These are phyloP conservation scores for Enteromius argenteus DNA, from an alignment of 2,797 vertebrate genomes.

Conservation along the genomic window DNA sequence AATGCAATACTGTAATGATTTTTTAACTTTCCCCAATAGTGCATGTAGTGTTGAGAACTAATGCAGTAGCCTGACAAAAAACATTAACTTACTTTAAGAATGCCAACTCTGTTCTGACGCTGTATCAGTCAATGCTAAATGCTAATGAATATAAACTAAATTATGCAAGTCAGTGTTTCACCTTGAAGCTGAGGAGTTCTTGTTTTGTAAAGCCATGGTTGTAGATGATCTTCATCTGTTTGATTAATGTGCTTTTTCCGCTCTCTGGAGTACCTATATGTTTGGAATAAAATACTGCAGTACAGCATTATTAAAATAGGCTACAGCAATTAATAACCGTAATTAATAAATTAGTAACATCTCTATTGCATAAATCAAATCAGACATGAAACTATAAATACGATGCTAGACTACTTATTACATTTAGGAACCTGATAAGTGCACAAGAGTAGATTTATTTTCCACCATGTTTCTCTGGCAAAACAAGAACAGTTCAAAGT, in stretches of 20 bases:
- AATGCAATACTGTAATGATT: too few species aligned
- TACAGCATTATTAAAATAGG: neutral
- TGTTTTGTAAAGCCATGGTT: constrained; percentile 77
- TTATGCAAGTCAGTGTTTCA: constrained; percentile 38
- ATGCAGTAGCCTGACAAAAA: neutral
- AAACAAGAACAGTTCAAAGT: constrained; percentile 5
- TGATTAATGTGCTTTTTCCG: constrained; percentile 81
- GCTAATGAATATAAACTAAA: neutral
- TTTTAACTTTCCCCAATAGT: neutral
- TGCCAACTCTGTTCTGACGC: neutral
- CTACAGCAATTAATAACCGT: too few species aligned
- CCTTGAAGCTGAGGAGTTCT: constrained; percentile 80
- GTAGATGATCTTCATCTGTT: constrained; percentile 82
- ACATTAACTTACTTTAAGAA: neutral
- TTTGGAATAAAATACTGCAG: neutral
- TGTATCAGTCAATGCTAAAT: neutral
- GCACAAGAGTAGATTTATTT: neutral
- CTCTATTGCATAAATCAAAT: neutral
- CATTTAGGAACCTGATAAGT: neutral
- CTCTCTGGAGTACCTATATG: constrained; percentile 77
- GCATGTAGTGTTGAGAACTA: neutral
- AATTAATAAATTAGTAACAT: too few species aligned
- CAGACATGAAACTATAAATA: neutral
- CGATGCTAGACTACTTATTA: neutral
- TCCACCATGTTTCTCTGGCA: neutral